Conservation (phyloP, 2,888 invertebrate species). For the Drosophila paranaensis region DNA sequence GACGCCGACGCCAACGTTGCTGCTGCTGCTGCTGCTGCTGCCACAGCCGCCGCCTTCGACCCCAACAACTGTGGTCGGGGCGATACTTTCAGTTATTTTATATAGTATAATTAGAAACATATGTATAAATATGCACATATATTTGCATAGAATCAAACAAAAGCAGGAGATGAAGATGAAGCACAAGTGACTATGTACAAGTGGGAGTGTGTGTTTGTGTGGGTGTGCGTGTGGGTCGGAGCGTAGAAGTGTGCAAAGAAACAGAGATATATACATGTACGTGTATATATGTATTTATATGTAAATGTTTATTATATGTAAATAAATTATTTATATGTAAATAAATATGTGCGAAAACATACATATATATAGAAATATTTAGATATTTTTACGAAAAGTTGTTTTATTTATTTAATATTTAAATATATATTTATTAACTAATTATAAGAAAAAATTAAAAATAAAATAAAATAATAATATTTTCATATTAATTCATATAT, state of each 20-base stretch:
- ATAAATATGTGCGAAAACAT: not conserved
- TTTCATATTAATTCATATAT: no score
- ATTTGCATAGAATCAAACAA: constrained; percentile 5
- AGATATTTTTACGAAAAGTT: no score
- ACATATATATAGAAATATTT: not conserved
- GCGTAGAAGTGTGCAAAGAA: not conserved
- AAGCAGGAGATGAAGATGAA: not conserved
- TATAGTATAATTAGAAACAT: constrained; percentile 38
- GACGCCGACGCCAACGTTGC: constrained; percentile 58
- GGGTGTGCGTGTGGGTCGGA: not conserved
- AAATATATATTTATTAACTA: no score
- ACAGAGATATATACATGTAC: not conserved
- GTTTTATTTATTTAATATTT: no score
- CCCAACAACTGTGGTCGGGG: constrained; percentile 30
- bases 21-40: constrained; percentile 53
- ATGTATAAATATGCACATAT: constrained; percentile 20
- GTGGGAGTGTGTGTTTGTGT: not conserved
- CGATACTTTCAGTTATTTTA: constrained; percentile 49
- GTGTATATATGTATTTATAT: not conserved
- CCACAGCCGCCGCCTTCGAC: constrained; percentile 42
- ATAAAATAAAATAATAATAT: no score
- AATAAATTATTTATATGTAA: not conserved
- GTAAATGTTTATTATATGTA: not conserved
- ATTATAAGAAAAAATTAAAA: no score
- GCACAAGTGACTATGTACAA: not conserved